Conservation (phyloP, 2,797 vertebrate species). For the Acomys russatus region DNA sequence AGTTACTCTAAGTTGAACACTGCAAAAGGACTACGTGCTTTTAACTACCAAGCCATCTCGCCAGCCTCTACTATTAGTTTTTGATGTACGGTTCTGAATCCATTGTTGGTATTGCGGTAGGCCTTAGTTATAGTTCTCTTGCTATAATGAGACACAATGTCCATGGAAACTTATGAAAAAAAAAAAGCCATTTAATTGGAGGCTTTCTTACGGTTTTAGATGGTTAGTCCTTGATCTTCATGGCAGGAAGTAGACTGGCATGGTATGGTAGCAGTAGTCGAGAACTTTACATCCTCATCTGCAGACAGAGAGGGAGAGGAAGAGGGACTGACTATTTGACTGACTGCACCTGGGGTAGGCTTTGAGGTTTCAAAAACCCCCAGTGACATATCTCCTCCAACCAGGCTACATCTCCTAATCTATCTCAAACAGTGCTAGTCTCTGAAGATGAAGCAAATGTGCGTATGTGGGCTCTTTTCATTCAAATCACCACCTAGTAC, state of each 20-base stretch:
- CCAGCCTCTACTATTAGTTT: background rate
- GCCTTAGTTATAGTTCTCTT: background rate
- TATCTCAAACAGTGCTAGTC: background rate
- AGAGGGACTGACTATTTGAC: background rate
- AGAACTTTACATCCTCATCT: background rate
- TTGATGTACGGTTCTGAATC: conserved; percentile 28
- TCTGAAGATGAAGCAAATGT: background rate
- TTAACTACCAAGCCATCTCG: background rate
- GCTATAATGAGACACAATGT: background rate
- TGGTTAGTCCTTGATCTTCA: background rate
- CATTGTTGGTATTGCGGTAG: conserved; percentile 24
- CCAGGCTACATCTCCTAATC: background rate
- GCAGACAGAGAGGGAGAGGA: background rate
- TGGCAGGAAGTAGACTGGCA: background rate
- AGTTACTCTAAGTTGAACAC: background rate
- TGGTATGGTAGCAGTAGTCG: background rate
- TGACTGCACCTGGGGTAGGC: background rate
- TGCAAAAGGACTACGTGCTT: background rate
- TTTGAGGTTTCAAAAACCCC: background rate
- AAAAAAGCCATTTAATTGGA: background rate
- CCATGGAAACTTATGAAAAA: background rate
- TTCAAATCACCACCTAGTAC: background rate
- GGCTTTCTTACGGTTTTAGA: background rate
- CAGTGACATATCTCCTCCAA: background rate
- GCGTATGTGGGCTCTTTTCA: background rate